Conservation (phyloP, 2,888 invertebrate species). For the Imbricaverruca yamaguchii region DNA sequence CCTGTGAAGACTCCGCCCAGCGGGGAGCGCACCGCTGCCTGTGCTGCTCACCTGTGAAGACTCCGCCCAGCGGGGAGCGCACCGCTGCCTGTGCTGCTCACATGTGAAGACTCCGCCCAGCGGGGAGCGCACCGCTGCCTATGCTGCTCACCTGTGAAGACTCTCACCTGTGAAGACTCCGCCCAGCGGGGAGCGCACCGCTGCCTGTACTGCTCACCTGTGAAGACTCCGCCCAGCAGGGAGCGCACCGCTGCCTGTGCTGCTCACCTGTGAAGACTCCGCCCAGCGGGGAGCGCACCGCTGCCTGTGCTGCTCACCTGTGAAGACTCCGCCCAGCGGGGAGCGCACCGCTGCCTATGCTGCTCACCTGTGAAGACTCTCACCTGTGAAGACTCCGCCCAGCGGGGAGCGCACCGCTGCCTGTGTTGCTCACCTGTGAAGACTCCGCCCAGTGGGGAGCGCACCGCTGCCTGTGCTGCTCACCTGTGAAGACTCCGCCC, state of each 20-base stretch:
- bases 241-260: constrained; percentile 55
- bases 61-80: constrained; percentile 70
- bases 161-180: constrained; percentile 61
- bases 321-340: constrained; percentile 64
- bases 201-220: constrained; percentile 38
- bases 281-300: constrained; percentile 75
- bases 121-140: constrained; percentile 63
- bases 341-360: constrained; percentile 55
- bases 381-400: constrained; percentile 61
- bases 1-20: constrained; percentile 64
- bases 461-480: constrained; percentile 46
- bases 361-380: too few relatives aligned
- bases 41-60: constrained; percentile 46
- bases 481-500: constrained; percentile 59
- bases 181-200: constrained; percentile 75
- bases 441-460: constrained; percentile 72
- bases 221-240: constrained; percentile 64
- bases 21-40: constrained; percentile 63
- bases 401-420: constrained; percentile 68
- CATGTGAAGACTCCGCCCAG: constrained; percentile 64
- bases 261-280: constrained; percentile 53
- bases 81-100: constrained; percentile 44
- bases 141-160: too few relatives aligned
- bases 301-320: constrained; percentile 38
- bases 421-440: constrained; percentile 41